A percentile compares a stretch with the other conserved stretches of the same genome.
phyloP scores from a whole-genome alignment of 2,113 vertebrate species.

The Sturnira hondurensis region DNA sequence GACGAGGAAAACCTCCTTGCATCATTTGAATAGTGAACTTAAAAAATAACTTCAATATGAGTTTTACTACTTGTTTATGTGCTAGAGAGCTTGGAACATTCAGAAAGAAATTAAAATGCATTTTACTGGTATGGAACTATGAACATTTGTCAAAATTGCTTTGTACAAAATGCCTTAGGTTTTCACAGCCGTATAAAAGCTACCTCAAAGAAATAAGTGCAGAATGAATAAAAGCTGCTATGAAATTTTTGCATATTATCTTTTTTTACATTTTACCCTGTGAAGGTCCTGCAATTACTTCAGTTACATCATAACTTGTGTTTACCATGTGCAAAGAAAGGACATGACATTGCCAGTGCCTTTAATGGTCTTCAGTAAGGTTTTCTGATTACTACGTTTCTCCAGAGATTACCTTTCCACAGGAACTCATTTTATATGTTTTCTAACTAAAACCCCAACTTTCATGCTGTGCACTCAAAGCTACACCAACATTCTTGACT shows the following conservation, averaged over 20 bases:
- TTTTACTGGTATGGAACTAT: slow-evolving; percentile 66
- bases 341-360: background rate
- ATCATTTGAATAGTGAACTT: slow-evolving; percentile 13
- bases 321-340: background rate
- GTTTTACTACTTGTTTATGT: slow-evolving; percentile 61
- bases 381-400: slow-evolving; percentile 25
- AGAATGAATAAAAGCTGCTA: slow-evolving; percentile 70
- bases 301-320: slow-evolving; percentile 39
- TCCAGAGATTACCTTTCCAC: slow-evolving; percentile 34
- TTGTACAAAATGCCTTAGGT: slow-evolving; percentile 63
- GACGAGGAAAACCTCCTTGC: background rate
- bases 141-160: slow-evolving; percentile 70
- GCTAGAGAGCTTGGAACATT: slow-evolving; percentile 45
- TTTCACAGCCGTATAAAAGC: slow-evolving; percentile 71
- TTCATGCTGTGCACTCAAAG: slow-evolving; percentile 41
- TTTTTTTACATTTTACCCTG: slow-evolving; percentile 38
- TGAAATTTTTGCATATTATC: slow-evolving; percentile 57
- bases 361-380: background rate
- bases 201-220: slow-evolving; percentile 53
- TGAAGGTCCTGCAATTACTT: slow-evolving; percentile 19
- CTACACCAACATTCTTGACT: slow-evolving; percentile 36
- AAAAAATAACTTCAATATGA: slow-evolving; percentile 54
- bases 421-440: slow-evolving; percentile 54
- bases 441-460: slow-evolving; percentile 39
- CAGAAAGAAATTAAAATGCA: slow-evolving; percentile 65